These are phyloP conservation scores for Bergia puertoricense DNA, from an alignment of 92 coral and sea anemone genomes.

Conservation along the genomic window DNA sequence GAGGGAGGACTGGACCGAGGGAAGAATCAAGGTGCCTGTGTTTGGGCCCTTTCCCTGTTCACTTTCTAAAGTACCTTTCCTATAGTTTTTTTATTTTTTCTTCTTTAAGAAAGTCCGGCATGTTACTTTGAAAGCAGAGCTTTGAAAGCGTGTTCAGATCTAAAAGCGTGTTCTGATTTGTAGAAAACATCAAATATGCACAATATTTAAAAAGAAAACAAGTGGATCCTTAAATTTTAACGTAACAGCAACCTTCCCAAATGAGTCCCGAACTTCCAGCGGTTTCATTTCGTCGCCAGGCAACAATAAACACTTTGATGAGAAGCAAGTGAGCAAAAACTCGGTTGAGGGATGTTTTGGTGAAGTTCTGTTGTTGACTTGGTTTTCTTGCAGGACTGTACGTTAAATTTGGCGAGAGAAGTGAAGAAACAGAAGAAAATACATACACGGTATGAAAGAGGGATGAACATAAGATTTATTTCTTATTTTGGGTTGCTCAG, in stretches of 20 bases:
- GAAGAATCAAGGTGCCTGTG: no score
- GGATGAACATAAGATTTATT: neutral
- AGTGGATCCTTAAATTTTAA: neutral
- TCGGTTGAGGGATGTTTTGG: neutral
- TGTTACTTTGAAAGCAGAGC: no score
- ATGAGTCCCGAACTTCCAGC: slow-evolving; percentile 19
- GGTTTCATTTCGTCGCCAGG: slow-evolving; percentile 23
- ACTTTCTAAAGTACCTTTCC: neutral
- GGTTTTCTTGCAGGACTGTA: neutral
- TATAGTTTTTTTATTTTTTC: no score
- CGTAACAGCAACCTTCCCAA: neutral
- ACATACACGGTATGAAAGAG: neutral
- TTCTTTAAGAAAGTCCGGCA: no score
- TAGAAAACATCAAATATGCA: neutral
- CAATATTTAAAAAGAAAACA: no score
- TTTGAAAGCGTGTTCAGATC: neutral
- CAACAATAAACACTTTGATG: slow-evolving; percentile 26
- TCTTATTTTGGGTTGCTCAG: neutral
- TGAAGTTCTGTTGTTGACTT: neutral
- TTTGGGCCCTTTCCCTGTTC: no score
- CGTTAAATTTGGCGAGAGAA: neutral
- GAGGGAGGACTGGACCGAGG: neutral
- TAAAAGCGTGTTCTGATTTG: neutral
- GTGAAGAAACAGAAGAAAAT: neutral
- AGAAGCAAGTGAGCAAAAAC: neutral